Conservation (phyloP, 2,797 vertebrate genomes). For the Orestias chungarensis region DNA sequence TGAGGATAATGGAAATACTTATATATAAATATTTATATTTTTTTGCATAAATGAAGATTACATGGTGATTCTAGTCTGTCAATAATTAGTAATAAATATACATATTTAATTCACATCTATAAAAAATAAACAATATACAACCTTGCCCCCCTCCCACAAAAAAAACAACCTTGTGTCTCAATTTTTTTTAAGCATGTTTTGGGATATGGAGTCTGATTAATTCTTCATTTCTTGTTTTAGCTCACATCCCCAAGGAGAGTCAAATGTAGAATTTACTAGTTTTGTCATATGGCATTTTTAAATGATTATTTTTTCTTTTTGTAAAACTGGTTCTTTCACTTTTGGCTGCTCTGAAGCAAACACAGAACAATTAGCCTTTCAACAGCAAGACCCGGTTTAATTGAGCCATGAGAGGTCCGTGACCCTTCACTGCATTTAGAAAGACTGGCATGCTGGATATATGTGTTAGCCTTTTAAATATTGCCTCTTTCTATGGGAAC, state of each 20-base stretch:
- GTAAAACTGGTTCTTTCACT: constrained; percentile 17
- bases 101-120: not conserved
- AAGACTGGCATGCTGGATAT: constrained; percentile 48
- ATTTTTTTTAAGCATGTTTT: not conserved
- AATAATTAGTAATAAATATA: not conserved
- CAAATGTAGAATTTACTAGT: constrained; percentile 44
- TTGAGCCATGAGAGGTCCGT: constrained; percentile 41
- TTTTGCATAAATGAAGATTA: no score
- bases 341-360: constrained; percentile 28
- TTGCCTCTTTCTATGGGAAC: constrained; percentile 51
- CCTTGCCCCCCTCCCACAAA: no score
- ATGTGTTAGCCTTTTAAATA: constrained; percentile 55
- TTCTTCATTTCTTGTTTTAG: not conserved
- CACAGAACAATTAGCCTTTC: constrained; percentile 46
- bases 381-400: constrained; percentile 34
- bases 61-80: no score
- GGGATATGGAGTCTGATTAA: not conserved
- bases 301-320: constrained; percentile 31
- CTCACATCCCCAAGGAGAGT: constrained; percentile 37
- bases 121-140: no score
- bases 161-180: no score
- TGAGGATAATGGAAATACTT: no score
- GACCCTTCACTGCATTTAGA: constrained; percentile 43
- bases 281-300: constrained; percentile 31
- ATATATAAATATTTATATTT: no score